Percentiles rank a stretch among this genome's conserved stretches.
phyloP scores from a whole-genome alignment of 1,140 invertebrate species.

The Drosophila tsacasi region DNA sequence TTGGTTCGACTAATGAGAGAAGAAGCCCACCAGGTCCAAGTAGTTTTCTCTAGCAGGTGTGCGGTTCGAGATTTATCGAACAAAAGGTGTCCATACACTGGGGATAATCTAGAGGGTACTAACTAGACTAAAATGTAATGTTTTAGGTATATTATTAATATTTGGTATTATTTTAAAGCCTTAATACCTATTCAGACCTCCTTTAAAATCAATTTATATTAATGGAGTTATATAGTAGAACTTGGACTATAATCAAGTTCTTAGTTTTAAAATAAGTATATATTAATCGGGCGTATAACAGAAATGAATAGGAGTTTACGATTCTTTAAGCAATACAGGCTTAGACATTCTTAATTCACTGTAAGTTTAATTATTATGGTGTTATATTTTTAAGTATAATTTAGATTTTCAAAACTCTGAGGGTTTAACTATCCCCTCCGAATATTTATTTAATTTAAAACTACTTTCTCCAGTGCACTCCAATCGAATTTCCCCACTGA shows the following conservation, averaged over 20 bases:
- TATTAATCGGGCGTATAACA: too few relatives aligned
- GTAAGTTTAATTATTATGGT: too few relatives aligned
- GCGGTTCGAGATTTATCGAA: slow-evolving; percentile 28
- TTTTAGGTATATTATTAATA: not conserved
- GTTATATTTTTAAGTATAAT: not conserved
- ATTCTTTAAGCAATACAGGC: not conserved
- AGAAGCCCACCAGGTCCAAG: slow-evolving; percentile 4
- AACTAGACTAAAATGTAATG: not conserved
- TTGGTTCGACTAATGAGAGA: slow-evolving; percentile 51
- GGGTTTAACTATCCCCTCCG: not conserved
- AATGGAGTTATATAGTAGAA: too few relatives aligned
- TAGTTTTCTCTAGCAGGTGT: slow-evolving; percentile 22
- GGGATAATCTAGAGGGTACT: not conserved
- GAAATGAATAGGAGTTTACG: not conserved
- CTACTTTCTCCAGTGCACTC: slow-evolving; percentile 2
- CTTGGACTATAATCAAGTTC: not conserved
- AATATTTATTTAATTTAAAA: not conserved
- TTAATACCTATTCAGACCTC: not conserved
- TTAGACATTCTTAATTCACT: too few relatives aligned
- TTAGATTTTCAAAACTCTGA: not conserved
- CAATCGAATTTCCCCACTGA: slow-evolving; percentile 22
- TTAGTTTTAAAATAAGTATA: not conserved
- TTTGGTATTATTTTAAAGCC: not conserved
- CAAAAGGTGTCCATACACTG: slow-evolving; percentile 23
- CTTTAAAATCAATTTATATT: too few relatives aligned